Evolutionary conservation across 2,888 invertebrate genomes (phyloP), one percentile per base, ranked within the genome.

Genomic region (Allolobophora icterica): DNA sequence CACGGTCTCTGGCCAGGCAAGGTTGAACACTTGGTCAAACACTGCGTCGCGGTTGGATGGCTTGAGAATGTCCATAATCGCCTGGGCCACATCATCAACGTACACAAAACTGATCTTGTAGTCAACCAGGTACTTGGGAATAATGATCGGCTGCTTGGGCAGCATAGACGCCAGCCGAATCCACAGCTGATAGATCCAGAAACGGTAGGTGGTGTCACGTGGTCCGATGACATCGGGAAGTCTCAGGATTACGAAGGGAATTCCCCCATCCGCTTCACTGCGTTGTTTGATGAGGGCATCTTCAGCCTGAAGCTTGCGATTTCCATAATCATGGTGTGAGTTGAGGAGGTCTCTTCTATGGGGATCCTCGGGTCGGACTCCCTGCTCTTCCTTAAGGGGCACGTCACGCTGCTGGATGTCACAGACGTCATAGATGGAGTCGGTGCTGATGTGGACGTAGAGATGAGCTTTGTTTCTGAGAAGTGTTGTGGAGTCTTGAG

Each of bases 361-460:
- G 34, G 92, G 92, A 30, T 94, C 93, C 0, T 92, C 90, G 3
- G 96, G 96, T 92, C 96, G 92, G 0, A 95, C 94, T 5, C 95
- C 95, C 93, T 96, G 95, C 0, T 94, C 94, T 93, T 96, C 96
- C 87, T 45, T 92, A 15, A 83, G 40, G 24, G 84, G 84, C 21
- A 38, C 40, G 0, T 40, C 84, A 19, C 34, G n/a, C 84, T 90
- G 84, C 33, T 45, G 40, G 30, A 40, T 92, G 21, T 93, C 92
- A 90, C 95, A 95, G n/a, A 96, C 96, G 93, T 96, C 96, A 92
- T 96, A 96, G 3, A 96, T 95, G 6, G 96, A 95, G 93, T 96
- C 96, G 0, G 95, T 95, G 92, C 96, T 96, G 90, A 96, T 95
- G 93, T 95, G 95, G 21, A 96, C 94, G 91, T 96, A 96, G 17